phyloP scores from a whole-genome alignment of 2,797 vertebrate species.

The Odontamblyopus rebecca region DNA sequence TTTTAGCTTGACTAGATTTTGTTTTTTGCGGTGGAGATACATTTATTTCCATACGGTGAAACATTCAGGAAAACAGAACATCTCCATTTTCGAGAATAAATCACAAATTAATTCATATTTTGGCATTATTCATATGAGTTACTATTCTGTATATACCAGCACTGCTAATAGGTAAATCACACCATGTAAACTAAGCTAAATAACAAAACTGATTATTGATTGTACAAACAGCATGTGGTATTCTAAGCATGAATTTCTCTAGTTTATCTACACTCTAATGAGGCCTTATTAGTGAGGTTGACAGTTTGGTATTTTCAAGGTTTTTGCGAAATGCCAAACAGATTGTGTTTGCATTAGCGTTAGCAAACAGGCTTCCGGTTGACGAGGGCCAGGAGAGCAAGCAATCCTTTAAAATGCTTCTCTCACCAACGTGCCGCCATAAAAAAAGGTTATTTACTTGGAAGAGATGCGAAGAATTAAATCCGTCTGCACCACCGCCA shows the following conservation, averaged over 20 bases:
- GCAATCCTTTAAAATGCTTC: background rate
- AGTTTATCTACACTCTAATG: slow-evolving; percentile 30
- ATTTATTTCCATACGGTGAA: background rate
- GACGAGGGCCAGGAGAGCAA: background rate
- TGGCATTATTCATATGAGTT: slow-evolving; percentile 19
- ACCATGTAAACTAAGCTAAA: slow-evolving; percentile 38
- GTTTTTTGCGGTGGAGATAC: background rate
- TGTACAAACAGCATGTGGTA: slow-evolving; percentile 21
- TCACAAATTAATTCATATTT: background rate
- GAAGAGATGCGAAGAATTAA: background rate
- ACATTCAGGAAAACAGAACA: background rate
- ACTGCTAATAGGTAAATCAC: slow-evolving; percentile 26
- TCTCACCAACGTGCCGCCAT: background rate
- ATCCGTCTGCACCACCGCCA: background rate
- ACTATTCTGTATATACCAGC: slow-evolving; percentile 16
- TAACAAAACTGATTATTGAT: slow-evolving; percentile 50
- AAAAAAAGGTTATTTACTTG: slow-evolving; percentile 4
- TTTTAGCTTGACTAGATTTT: no score
- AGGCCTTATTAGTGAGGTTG: slow-evolving; percentile 37
- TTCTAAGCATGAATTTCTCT: slow-evolving; percentile 31
- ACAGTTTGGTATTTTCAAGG: slow-evolving; percentile 34
- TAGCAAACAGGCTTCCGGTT: slow-evolving; percentile 22
- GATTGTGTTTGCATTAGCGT: slow-evolving; percentile 29
- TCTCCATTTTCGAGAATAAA: background rate
- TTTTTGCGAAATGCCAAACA: slow-evolving; percentile 49